Conservation (phyloP, 2,797 vertebrate species). For the Myripristis murdjan region DNA sequence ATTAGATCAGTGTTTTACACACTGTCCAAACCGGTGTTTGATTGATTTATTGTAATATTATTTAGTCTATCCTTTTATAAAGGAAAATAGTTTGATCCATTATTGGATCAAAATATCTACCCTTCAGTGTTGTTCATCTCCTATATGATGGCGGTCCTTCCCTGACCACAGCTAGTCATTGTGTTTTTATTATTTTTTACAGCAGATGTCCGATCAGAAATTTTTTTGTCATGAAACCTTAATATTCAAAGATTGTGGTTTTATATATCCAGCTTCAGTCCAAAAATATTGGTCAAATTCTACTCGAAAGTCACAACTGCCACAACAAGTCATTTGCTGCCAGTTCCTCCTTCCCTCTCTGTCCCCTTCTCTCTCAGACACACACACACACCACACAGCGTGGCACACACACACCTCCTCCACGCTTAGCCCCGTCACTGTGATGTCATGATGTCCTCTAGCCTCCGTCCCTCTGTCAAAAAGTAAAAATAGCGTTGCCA, state of each 20-base stretch:
- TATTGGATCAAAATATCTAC: too few species aligned
- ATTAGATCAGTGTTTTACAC: background rate
- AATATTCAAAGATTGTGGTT: too few species aligned
- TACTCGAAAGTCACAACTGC: conserved; percentile 30
- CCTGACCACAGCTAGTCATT: too few species aligned
- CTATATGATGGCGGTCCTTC: too few species aligned
- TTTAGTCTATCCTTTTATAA: too few species aligned
- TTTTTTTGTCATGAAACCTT: too few species aligned
- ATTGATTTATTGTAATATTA: too few species aligned
- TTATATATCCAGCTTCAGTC: background rate
- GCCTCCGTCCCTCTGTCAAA: conserved; percentile 36
- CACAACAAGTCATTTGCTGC: conserved; percentile 30
- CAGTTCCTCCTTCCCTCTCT: conserved; percentile 17
- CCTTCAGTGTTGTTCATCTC: too few species aligned
- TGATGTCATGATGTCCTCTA: conserved; percentile 65
- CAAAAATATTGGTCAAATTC: conserved; percentile 11
- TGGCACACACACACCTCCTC: conserved; percentile 26
- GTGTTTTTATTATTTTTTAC: too few species aligned
- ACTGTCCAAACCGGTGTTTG: too few species aligned
- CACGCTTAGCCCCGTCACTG: conserved; percentile 24
- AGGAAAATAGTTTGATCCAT: too few species aligned
- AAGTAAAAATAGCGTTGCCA: conserved; percentile 65
- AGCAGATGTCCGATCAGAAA: too few species aligned
- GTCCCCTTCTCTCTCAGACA: background rate
- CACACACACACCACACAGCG: conserved; percentile 21